phyloP scores from a whole-genome alignment of 2,888 invertebrate species.

The Pomacea canaliculata region DNA sequence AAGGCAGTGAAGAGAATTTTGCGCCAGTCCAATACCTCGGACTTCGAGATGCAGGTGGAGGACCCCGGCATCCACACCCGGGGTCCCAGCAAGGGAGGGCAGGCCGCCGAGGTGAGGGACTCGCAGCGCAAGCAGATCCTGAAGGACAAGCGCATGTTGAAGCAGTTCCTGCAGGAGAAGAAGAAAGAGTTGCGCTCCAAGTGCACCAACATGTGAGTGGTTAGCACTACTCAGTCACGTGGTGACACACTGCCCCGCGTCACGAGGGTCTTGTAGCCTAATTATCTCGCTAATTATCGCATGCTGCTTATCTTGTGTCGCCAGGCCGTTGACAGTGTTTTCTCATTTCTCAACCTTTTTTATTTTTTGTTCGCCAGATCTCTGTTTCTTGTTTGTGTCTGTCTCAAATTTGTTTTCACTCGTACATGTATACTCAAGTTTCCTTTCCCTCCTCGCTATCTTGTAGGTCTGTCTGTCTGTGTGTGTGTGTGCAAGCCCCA shows the following conservation, averaged over 20 bases:
- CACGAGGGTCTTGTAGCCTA: too few relatives aligned
- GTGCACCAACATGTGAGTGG: constrained; percentile 16
- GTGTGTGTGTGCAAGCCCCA: not conserved
- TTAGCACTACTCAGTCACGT: too few relatives aligned
- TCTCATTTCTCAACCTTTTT: not conserved
- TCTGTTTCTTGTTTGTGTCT: not conserved
- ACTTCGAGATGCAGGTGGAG: constrained; percentile 54
- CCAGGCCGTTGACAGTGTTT: not conserved
- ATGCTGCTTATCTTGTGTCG: not conserved
- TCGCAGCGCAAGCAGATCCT: constrained; percentile 24
- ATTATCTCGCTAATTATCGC: too few relatives aligned
- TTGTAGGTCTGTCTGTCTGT: constrained; percentile 14
- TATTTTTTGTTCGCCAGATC: not conserved
- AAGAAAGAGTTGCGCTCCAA: constrained; percentile 25
- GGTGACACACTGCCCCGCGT: not conserved
- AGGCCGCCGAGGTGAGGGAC: not conserved
- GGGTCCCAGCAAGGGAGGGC: not conserved
- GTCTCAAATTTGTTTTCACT: not conserved
- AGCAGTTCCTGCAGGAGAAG: constrained; percentile 30
- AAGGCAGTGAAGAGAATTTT: constrained; percentile 35
- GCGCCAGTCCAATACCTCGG: constrained; percentile 19
- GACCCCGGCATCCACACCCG: constrained; percentile 41
- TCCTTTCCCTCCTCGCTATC: too few relatives aligned
- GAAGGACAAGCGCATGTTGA: constrained; percentile 27
- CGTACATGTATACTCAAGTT: too few relatives aligned